Evolutionary conservation across 1,140 invertebrate species (phyloP).

Genomic region (Adoxophyes honmai): DNA sequence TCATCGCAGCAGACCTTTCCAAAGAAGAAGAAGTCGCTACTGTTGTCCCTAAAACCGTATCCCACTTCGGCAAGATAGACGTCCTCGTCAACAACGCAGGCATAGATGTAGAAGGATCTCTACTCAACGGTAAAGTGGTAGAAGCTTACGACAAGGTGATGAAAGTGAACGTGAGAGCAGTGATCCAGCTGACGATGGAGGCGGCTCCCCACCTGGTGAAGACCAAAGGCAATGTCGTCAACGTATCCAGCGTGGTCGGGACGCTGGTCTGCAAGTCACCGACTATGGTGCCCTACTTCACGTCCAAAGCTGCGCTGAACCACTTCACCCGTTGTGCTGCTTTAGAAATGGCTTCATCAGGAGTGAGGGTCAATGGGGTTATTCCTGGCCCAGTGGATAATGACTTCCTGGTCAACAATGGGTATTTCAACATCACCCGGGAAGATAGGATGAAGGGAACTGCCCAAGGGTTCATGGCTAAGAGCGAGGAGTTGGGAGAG

Average conservation of each 20-base stretch:
- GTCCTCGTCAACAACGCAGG: slow-evolving; percentile 87
- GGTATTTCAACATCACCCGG: background rate
- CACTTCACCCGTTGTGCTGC: slow-evolving; percentile 8
- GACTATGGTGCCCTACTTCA: background rate
- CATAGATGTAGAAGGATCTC: slow-evolving; percentile 80
- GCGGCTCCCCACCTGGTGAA: slow-evolving; percentile 83
- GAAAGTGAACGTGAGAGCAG: slow-evolving; percentile 82
- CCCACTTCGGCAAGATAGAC: slow-evolving; percentile 79
- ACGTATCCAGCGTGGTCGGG: slow-evolving; percentile 85
- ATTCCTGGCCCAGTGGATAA: too few species aligned
- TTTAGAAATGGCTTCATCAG: slow-evolving; percentile 1
- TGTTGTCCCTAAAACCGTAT: slow-evolving; percentile 78
- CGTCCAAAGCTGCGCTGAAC: slow-evolving; percentile 11
- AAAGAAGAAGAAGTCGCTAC: slow-evolving; percentile 80
- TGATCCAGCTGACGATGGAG: slow-evolving; percentile 83
- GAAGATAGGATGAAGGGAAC: background rate
- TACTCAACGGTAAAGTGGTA: slow-evolving; percentile 81
- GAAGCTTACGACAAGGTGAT: slow-evolving; percentile 83
- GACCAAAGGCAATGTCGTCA: slow-evolving; percentile 84
- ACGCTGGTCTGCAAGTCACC: too few species aligned
- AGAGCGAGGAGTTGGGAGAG: slow-evolving; percentile 24
- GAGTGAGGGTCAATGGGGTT: too few species aligned
- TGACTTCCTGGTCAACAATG: background rate
- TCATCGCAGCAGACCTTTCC: slow-evolving; percentile 80
- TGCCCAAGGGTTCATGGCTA: slow-evolving; percentile 14